A percentile compares a stretch with the other conserved stretches of the same genome.
phyloP scores from a whole-genome alignment of 2,113 vertebrate species.

The Edolisoma coerulescens region DNA sequence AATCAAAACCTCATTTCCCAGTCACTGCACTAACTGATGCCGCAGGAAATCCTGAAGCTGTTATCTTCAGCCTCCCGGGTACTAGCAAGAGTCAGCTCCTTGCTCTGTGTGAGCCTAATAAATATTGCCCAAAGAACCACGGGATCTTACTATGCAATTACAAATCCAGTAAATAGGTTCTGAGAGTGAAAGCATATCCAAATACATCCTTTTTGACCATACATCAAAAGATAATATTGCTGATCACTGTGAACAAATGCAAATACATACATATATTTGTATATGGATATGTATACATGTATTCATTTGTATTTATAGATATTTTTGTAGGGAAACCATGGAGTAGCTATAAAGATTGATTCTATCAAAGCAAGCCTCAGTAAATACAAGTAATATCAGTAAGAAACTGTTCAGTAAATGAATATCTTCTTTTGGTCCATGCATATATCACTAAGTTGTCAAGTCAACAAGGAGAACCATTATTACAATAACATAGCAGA shows the following conservation, averaged over 20 bases:
- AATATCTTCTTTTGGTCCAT: neutral
- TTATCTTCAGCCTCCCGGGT: constrained; percentile 54
- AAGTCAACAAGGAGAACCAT: neutral
- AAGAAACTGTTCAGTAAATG: neutral
- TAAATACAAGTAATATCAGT: neutral
- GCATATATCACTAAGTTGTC: neutral
- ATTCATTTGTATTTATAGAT: neutral
- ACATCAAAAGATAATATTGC: neutral
- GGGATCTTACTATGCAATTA: constrained; percentile 1
- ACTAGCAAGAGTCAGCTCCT: constrained; percentile 34
- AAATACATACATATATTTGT: neutral
- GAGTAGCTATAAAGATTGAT: neutral
- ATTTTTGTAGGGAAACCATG: neutral
- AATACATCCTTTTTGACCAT: neutral
- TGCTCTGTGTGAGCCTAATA: constrained; percentile 61
- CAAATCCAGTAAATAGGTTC: constrained; percentile 19
- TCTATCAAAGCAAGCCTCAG: neutral
- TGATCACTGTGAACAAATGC: neutral
- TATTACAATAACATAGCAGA: neutral
- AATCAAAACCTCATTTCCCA: constrained; percentile 60
- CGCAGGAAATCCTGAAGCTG: constrained; percentile 58
- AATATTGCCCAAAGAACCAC: constrained; percentile 48
- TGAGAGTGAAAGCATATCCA: constrained; percentile 3
- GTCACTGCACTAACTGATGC: constrained; percentile 39
- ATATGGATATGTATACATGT: neutral